phyloP scores from a whole-genome alignment of 2,888 invertebrate species.

The Drosophila quinaria region DNA sequence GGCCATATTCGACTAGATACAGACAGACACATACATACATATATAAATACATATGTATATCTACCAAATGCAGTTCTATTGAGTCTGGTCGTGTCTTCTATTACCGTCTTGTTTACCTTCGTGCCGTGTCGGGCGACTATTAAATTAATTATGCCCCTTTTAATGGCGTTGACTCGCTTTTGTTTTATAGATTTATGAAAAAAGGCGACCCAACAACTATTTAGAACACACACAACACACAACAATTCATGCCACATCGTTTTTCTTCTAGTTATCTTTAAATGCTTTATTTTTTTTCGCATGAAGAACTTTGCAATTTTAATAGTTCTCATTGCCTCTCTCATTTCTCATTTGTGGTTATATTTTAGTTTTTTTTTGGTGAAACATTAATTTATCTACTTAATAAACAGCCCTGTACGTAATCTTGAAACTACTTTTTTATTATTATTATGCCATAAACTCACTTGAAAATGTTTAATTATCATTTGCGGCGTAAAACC shows the following conservation, averaged over 20 bases:
- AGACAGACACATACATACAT: conserved; percentile 1
- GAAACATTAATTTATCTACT: conserved; percentile 29
- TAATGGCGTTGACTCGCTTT: conserved; percentile 54
- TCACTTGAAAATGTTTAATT: conserved; percentile 31
- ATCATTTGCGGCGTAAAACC: not conserved
- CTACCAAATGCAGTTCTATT: conserved; percentile 25
- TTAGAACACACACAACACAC: conserved; percentile 18
- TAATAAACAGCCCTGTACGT: conserved; percentile 29
- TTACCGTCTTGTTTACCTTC: conserved; percentile 47
- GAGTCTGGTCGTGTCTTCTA: conserved; percentile 18
- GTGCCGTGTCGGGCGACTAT: conserved; percentile 64
- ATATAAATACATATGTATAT: not conserved
- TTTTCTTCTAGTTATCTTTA: conserved; percentile 36
- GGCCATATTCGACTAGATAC: conserved; percentile 29
- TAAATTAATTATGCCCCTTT: conserved; percentile 71
- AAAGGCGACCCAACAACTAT: conserved; percentile 20
- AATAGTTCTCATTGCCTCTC: conserved; percentile 18
- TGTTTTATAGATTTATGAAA: conserved; percentile 64
- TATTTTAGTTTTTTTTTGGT: not conserved
- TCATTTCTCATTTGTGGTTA: too few species aligned
- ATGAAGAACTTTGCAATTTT: conserved; percentile 44
- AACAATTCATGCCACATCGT: conserved; percentile 11
- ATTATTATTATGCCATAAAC: conserved; percentile 35
- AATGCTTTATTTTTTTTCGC: conserved; percentile 42
- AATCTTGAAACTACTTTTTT: conserved; percentile 34